Evolutionary conservation across 2,113 vertebrate genomes (phyloP), one percentile per base, ranked within the genome.

Genomic region (Eptatretus burgeri): DNA sequence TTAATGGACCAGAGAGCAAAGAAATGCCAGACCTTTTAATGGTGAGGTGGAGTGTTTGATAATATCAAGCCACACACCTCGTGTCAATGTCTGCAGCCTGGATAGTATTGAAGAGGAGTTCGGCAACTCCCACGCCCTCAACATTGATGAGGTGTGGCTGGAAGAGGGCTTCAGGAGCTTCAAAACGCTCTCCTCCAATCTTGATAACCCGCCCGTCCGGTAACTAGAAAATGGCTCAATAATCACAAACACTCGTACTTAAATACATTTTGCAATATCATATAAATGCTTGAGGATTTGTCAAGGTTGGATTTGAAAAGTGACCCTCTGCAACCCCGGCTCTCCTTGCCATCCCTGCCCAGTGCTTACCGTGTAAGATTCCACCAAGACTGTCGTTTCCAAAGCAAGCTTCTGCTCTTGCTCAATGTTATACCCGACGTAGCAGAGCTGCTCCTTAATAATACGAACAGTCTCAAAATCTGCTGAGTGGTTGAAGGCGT

Each of bases 91-190:
- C 91, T 53, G 91, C 91, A 0, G 91, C 91, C 65, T 96, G 84
- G 72, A 96, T 96, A 75, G 91, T 96, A 77, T 95, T 96, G 72
- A 95, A 95, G 71, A 96, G 81, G 69, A 95, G 72, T 66, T 96
- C 91, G 10, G 91, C 91, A 72, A 96, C 88, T 66, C 91, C 91
- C 14, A 93, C 87, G 1, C 91, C 88, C 71, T 96, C 91, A 2
- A 95, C 91, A 1, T 96, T 96, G 78, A 96, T 96, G 77, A 96
- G 79, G 70, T 96, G 91, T 69, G 91, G 91, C 75, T 96, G 91
- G 76, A 96, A 96, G 64, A 96, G 76, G 68, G 91, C 88, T 75
- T 96, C 91, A 0, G 91, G 87, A 63, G 91, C 91, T 76, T 96
- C 91, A 63, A 96, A 96, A 64, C 91, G 75, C 74, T 95, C 88